Base-by-base conservation (phyloP, 37 sponge, comb jelly and placozoan genomes). In the Petrosia ficiformis region DNA sequence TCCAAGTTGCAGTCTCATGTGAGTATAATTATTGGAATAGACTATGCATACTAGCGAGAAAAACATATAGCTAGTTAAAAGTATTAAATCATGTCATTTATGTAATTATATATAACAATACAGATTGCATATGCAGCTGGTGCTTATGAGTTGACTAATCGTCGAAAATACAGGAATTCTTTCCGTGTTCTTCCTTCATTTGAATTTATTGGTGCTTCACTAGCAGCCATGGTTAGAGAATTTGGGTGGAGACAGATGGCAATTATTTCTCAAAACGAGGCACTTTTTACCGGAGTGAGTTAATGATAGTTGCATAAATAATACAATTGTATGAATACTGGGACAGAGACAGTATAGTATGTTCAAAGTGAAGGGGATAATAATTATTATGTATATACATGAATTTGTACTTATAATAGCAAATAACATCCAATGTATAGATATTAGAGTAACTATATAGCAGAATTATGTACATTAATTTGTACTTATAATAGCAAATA, bases 221-320 rank as follows among this genome's bases (percentile, higher is more conserved):
- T 72, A 22, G 54, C 44, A 26, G 19, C 22, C 28, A 38, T 86
- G 34, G 41, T 82, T 38, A 57, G 39, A 34, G 32, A 77, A 2
- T 86, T 72, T 36, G 66, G 58, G 24, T 92, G 92, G 92, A 82
- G 61, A 34, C 72, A 83, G 38, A 29, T 92, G 35, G 79, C 77
- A 11, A 80, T 92, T n/a, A 75, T 92, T 26, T 81, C 87, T 36
- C 71, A 92, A 39, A 29, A 74, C 28, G 77, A 77, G 25, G 16
- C 25, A 22, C 37, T 82, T 0, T 86, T 91, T 38, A 80, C 71
- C 1, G 30, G 32, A 2, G 92, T 91, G 82, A 82, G 87, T 65
- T 33, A 2, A 3, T 28, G 22, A 16, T 39, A 11, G 14, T 48
- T 48, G 54, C 10, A 48, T 48, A 16, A 19, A 16, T 48, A 48